Conservation (phyloP, 1,140 invertebrate genomes). For the Drosophila kanapiae region DNA sequence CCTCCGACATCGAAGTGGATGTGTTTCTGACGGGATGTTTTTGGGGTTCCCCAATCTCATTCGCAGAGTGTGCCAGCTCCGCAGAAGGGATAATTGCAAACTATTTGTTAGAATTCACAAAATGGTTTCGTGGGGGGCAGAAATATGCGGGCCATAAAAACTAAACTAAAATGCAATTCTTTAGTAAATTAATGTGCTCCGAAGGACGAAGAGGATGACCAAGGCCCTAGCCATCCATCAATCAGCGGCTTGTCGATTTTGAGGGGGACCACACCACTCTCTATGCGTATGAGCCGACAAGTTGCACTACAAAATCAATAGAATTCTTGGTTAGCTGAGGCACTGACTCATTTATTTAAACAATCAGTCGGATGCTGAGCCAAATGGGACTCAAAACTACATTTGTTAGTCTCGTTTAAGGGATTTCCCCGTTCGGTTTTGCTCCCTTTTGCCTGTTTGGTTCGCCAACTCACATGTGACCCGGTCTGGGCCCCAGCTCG, state of each 20-base stretch:
- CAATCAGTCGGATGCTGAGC: constrained; percentile 53
- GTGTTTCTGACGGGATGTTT: constrained; percentile 4
- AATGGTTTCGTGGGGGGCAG: not conserved
- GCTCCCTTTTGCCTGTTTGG: constrained; percentile 19
- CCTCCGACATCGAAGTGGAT: not conserved
- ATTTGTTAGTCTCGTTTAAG: constrained; percentile 49
- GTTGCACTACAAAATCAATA: constrained; percentile 63
- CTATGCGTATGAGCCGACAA: constrained; percentile 6
- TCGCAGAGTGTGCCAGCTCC: not conserved
- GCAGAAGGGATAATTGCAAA: constrained; percentile 40
- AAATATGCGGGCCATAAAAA: constrained; percentile 45
- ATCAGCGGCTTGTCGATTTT: constrained; percentile 47
- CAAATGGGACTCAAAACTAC: constrained; percentile 64
- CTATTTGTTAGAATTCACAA: constrained; percentile 30
- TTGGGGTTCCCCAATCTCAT: not conserved
- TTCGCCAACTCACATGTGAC: constrained; percentile 53
- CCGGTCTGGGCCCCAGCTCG: constrained; percentile 7
- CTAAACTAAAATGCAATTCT: constrained; percentile 44
- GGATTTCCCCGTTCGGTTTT: not conserved
- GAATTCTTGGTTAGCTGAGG: not conserved
- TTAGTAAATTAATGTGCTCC: constrained; percentile 42
- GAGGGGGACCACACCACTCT: not conserved
- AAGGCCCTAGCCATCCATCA: constrained; percentile 22
- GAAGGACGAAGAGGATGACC: constrained; percentile 6
- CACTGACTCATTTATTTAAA: constrained; percentile 58